Base-by-base conservation (phyloP, 2,888 invertebrate genomes). In the Nebria brevicollis region DNA sequence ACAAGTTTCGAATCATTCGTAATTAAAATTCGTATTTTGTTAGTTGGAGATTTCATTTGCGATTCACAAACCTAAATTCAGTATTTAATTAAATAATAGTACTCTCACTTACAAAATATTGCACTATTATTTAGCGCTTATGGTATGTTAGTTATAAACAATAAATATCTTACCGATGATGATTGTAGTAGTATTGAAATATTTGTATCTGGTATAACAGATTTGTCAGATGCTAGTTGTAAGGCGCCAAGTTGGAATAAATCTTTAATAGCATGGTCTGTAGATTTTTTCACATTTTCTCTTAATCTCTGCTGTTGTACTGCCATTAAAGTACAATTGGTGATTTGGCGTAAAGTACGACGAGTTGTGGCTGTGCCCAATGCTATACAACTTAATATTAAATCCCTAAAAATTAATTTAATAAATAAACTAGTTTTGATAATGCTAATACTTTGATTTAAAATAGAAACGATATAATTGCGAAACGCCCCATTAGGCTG, bases 381-480 rank as follows among this genome's bases (percentile, higher is more conserved):
- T 68, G 94, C 93, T 82, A 94, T 92, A 1, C 93, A 93, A 86
- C 94, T 94, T 20, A 96, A 88, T 82, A 95, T 88, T 76, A 95
- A 89, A 68, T 92, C 91, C 84, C 92, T 88, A 82, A 85, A 86
- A 85, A 82, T 72, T 26, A 11, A 15, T 70, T 70, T 1, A 65
- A 13, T 5, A 34, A 34, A 34, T 34, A 4, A 34, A 34, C 5
- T 34, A 34, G 34, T 5, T 4, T 34, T 34, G 34, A 2, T 5
- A 0, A 34, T 0, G 34, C 34, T 5, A 34, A 34, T 20, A 20
- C 20, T 20, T 1, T 20, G 20, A 20, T 43, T 43, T 43, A 43
- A 43, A 43, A 43, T 43, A 10, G 43, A 43, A 43, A 43, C 43
- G 43, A 43, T 43, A 20, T 20, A 20, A 20, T 20, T 20, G 20